phyloP scores from a whole-genome alignment of 2,797 vertebrate genomes.

The Paguma larvata region DNA sequence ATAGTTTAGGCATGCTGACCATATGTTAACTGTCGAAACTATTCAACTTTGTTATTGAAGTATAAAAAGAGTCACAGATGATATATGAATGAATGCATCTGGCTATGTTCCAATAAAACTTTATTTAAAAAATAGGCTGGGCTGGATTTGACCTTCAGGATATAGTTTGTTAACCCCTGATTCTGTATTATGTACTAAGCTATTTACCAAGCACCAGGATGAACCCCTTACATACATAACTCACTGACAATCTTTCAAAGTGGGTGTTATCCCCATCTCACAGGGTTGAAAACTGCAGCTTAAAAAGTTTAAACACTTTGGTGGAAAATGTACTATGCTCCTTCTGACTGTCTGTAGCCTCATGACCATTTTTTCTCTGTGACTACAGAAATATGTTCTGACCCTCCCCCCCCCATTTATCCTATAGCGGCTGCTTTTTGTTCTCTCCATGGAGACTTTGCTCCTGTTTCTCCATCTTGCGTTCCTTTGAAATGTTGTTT shows the following conservation, averaged over 20 bases:
- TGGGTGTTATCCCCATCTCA: not conserved
- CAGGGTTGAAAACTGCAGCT: not conserved
- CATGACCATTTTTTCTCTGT: not conserved
- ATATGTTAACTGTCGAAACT: not conserved
- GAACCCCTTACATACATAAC: not conserved
- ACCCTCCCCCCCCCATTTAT: not conserved
- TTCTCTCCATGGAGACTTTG: not conserved
- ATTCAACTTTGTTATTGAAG: not conserved
- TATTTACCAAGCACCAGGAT: not conserved
- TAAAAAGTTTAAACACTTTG: not conserved
- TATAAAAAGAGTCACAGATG: not conserved
- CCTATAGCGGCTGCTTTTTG: not conserved
- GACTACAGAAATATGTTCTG: not conserved
- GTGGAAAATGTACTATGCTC: not conserved
- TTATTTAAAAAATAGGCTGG: constrained; percentile 46
- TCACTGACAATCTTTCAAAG: constrained; percentile 1
- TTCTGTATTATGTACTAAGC: not conserved
- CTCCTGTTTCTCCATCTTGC: constrained; percentile 7
- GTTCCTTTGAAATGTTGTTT: constrained; percentile 42
- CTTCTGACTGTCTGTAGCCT: not conserved
- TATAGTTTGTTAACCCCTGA: not conserved
- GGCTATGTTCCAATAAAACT: constrained; percentile 68
- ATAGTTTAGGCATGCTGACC: not conserved
- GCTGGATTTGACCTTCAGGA: not conserved
- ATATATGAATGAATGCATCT: constrained; percentile 16